Evolutionary conservation across 2,797 vertebrate genomes (phyloP).

Genomic region (Euphonia xanthogaster): DNA sequence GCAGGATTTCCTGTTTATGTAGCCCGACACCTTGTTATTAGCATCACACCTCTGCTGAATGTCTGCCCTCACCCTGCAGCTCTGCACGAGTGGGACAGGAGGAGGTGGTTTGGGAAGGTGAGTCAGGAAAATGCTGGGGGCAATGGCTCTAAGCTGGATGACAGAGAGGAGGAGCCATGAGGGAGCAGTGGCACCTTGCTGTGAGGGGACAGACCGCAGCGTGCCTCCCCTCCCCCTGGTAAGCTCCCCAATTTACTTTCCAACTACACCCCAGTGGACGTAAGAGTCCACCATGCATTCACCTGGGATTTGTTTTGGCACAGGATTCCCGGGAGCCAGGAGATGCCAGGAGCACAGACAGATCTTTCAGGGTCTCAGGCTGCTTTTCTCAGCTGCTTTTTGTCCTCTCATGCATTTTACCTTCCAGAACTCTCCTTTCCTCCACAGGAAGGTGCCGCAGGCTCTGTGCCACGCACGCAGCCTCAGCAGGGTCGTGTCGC

Average conservation of each 20-base stretch:
- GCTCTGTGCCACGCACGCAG: rapidly evolving
- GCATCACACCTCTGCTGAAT: not conserved
- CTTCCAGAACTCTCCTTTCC: not conserved
- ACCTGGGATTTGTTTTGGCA: not conserved
- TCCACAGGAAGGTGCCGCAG: not conserved
- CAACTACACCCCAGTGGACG: not conserved
- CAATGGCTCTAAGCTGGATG: not conserved
- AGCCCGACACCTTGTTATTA: not conserved
- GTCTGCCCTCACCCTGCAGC: not conserved
- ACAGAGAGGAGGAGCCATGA: not conserved
- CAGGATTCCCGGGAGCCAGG: not conserved
- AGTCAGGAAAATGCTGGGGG: not conserved
- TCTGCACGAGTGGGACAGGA: rapidly evolving
- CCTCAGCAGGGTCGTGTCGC: rapidly evolving
- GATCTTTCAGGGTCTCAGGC: not conserved
- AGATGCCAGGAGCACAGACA: not conserved
- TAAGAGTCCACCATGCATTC: not conserved
- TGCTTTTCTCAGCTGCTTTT: not conserved
- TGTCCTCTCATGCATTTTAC: not conserved
- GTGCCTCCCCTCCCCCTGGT: rapidly evolving
- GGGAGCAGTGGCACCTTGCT: rapidly evolving
- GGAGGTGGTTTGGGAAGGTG: not conserved
- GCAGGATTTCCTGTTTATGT: constrained; percentile 54
- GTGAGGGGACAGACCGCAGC: not conserved
- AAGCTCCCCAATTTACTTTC: not conserved